Evolutionary conservation across 2,797 vertebrate genomes (phyloP).

Genomic region (Pipistrellus pipistrellus): DNA sequence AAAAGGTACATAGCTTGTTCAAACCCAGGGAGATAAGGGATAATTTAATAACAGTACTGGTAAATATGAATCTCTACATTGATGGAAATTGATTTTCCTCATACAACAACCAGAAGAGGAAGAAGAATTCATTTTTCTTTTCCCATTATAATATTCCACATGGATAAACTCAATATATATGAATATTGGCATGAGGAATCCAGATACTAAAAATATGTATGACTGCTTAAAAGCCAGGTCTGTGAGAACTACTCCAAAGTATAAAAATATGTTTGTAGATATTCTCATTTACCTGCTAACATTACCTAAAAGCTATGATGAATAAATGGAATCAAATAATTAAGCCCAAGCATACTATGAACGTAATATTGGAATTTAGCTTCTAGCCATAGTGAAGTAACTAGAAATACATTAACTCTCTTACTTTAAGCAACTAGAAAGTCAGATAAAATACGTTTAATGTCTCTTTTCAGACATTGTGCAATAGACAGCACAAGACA

Average conservation of each 20-base stretch:
- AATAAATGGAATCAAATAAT: constrained; percentile 11
- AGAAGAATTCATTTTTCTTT: constrained; percentile 15
- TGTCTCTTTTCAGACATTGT: not conserved
- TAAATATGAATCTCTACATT: not conserved
- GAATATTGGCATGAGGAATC: not conserved
- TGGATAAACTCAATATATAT: not conserved
- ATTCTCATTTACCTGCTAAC: not conserved
- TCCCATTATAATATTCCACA: not conserved
- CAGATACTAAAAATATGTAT: constrained; percentile 29
- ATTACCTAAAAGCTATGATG: not conserved
- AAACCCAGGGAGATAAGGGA: not conserved
- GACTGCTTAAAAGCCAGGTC: not conserved
- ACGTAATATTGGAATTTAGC: not conserved
- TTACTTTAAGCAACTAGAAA: constrained; percentile 15
- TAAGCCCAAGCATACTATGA: constrained; percentile 8
- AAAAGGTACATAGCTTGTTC: not conserved
- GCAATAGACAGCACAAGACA: not conserved
- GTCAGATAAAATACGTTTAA: not conserved
- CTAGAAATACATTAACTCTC: not conserved
- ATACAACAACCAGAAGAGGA: not conserved
- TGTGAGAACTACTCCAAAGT: not conserved
- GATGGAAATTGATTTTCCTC: not conserved
- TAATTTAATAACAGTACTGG: constrained; percentile 4
- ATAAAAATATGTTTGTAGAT: constrained; percentile 25
- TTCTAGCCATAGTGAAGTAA: not conserved